Percentiles rank a stretch among this genome's conserved stretches.
phyloP scores from a whole-genome alignment of 2,888 invertebrate species.

The Rhopalosiphum nymphaeae region DNA sequence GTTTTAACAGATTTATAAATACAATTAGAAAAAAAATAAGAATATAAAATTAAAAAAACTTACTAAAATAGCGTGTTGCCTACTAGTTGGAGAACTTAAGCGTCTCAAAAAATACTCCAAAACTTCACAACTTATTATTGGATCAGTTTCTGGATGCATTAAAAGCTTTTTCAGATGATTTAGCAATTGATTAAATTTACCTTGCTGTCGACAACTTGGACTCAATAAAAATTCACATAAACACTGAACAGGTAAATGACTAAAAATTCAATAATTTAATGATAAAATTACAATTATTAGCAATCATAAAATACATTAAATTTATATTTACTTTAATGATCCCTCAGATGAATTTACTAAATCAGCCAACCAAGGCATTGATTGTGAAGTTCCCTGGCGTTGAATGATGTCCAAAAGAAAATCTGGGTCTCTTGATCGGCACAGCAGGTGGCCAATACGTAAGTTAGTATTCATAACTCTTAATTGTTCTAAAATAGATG shows the following conservation, averaged over 20 bases:
- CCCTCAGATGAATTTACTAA: slow-evolving; percentile 92
- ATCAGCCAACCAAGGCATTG: slow-evolving; percentile 97
- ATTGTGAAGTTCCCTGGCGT: slow-evolving; percentile 86
- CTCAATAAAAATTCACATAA: slow-evolving; percentile 94
- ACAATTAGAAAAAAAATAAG: not conserved
- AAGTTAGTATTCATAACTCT: slow-evolving; percentile 82
- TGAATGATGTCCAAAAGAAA: slow-evolving; percentile 93
- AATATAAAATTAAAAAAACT: slow-evolving; percentile 66
- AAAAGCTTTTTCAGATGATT: slow-evolving; percentile 76
- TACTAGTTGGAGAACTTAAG: slow-evolving; percentile 83
- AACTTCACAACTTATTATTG: slow-evolving; percentile 82
- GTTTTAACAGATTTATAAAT: not conserved
- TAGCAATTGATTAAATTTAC: slow-evolving; percentile 83
- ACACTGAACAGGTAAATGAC: slow-evolving; percentile 96
- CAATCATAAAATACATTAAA: slow-evolving; percentile 18
- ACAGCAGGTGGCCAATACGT: slow-evolving; percentile 89
- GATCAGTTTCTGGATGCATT: slow-evolving; percentile 73
- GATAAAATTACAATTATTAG: not conserved
- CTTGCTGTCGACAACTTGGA: slow-evolving; percentile 76
- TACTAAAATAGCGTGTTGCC: slow-evolving; percentile 82
- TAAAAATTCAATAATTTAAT: slow-evolving; percentile 69
- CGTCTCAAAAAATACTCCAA: slow-evolving; percentile 90
- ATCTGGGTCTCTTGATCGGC: slow-evolving; percentile 90
- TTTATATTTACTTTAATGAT: slow-evolving; percentile 74
- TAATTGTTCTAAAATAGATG: slow-evolving; percentile 82